Base-by-base conservation (phyloP, 2,888 invertebrate species). In the Rugalucina vietnamica region DNA sequence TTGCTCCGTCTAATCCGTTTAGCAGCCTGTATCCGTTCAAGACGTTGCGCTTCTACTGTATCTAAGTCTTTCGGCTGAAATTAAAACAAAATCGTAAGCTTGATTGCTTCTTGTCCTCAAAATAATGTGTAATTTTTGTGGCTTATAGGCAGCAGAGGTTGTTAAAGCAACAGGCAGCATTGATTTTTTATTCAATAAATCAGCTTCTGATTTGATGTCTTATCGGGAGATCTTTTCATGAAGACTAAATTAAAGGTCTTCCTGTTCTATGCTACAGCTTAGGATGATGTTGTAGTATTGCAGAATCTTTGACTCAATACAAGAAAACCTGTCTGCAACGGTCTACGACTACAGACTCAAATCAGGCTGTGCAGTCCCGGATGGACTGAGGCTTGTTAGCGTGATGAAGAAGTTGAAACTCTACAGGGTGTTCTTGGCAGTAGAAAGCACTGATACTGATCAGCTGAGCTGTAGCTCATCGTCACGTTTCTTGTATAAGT, bases 61-160 rank as follows among this genome's bases (percentile, higher is more conserved):
- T 93, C 93, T 75, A 92, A 81, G 84, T 93, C 93, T 89, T 92
- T 92, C 24, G 92, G 90, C 93, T 93, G 90, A 83, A 88, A 88
- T 71, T 72, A n/a, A 72, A 72, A 72, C 39, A 72, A 65, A 75
- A 79, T 74, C 50, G 65, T 65, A 34, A 65, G 65, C 65, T 65
- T 34, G 65, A 65, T 65, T 65, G 65, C 65, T 34, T 65, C 60
- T 60, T 65, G 8, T 21, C 65, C 65, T 4, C 34, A 5, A 34
- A 24, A n/a, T 65, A 34, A 34, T 65, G 65, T 34, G 65, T 65
- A 34, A 34, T 12, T 65, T 65, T 65, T 34, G 65, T 65, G 34
- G 65, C 65, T 34, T 65, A 24, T 21, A 65, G 29, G 24, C 65
- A 65, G 34, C 65, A 5, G 34, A 65, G 65, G 34, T 65, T 65